Conservation (phyloP, 37 sponge, comb jelly and placozoan genomes). For the Eunapius fragilis region DNA sequence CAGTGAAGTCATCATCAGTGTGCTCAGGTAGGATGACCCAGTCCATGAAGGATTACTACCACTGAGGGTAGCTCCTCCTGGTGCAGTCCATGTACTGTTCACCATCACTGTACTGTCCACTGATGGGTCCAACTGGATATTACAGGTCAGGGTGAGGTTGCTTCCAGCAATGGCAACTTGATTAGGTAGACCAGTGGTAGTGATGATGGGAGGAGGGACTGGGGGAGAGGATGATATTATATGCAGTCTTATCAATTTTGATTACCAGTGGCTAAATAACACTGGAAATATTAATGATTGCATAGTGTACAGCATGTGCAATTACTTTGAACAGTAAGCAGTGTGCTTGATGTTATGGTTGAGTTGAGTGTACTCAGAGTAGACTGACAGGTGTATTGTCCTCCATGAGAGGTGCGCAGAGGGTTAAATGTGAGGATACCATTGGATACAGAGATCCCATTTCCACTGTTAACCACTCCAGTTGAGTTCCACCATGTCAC, state of each 20-base stretch:
- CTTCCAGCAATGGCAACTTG: not conserved
- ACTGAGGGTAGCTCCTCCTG: not conserved
- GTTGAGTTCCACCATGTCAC: not conserved
- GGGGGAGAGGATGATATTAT: not conserved
- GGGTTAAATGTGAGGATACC: slow-evolving; percentile 11
- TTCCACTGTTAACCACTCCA: not conserved
- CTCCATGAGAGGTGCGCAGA: slow-evolving; percentile 44
- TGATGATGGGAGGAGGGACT: not conserved
- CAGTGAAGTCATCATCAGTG: not conserved
- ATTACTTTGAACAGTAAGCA: slow-evolving; percentile 25
- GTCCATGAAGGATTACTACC: not conserved
- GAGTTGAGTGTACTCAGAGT: not conserved
- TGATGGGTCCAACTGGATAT: not conserved
- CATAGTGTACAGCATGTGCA: not conserved
- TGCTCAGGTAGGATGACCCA: not conserved
- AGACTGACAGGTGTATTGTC: slow-evolving; percentile 38
- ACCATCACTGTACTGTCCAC: slow-evolving; percentile 1
- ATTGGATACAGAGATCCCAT: not conserved
- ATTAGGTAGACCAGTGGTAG: not conserved
- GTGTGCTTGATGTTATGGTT: not conserved
- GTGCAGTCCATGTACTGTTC: not conserved
- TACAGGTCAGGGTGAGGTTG: not conserved
- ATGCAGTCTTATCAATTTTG: not conserved
- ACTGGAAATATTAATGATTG: not conserved
- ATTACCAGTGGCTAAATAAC: not conserved